These are phyloP conservation scores for Manduca sexta DNA, from an alignment of 1,140 invertebrate species.

Conservation along the genomic window DNA sequence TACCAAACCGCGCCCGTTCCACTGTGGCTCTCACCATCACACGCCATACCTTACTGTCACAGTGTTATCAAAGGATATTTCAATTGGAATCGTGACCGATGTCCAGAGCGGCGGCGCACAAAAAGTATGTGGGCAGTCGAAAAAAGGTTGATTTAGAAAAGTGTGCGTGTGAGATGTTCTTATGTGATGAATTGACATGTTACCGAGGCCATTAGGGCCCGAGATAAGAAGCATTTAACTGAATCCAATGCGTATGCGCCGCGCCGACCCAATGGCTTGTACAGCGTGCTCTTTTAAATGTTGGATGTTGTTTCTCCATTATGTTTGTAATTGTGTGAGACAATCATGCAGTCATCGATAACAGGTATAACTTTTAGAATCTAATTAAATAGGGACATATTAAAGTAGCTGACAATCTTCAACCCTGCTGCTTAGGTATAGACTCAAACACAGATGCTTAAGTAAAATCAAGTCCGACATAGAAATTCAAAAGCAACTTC, in stretches of 20 bases:
- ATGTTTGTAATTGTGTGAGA: too few relatives aligned
- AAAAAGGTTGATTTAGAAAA: conserved; percentile 43
- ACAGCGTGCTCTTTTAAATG: conserved; percentile 15
- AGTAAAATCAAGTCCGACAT: too few relatives aligned
- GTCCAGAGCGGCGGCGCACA: neutral
- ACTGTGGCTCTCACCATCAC: neutral
- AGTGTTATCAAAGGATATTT: conserved; percentile 10
- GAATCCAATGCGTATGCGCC: conserved; percentile 31
- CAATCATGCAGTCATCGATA: too few relatives aligned
- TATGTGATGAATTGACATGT: conserved; percentile 60
- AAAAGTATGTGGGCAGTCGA: conserved; percentile 15
- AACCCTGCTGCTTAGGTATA: too few relatives aligned
- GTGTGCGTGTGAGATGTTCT: conserved; percentile 34
- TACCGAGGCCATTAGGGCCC: conserved; percentile 44
- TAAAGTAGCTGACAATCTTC: too few relatives aligned
- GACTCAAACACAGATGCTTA: too few relatives aligned
- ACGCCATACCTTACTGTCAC: conserved; percentile 1
- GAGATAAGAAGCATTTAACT: conserved; percentile 54
- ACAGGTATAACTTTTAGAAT: too few relatives aligned
- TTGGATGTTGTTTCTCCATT: too few relatives aligned
- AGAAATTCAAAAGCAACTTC: too few relatives aligned
- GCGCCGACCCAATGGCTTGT: neutral
- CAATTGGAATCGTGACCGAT: conserved; percentile 15
- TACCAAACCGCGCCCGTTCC: too few relatives aligned
- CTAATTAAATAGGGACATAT: too few relatives aligned